These are phyloP conservation scores for Actias luna DNA, from an alignment of 2,888 invertebrate genomes.

Conservation along the genomic window DNA sequence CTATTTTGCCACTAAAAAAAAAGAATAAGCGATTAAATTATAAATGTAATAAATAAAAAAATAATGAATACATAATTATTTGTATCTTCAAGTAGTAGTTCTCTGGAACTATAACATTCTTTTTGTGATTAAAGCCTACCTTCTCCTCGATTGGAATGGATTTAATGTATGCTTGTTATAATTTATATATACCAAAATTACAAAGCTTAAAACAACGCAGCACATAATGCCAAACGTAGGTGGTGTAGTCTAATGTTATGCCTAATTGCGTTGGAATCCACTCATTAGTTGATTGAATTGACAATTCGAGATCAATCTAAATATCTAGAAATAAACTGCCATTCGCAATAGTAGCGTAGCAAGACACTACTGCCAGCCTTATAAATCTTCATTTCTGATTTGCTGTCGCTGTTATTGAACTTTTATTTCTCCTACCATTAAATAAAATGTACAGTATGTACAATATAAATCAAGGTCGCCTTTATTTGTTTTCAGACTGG, in stretches of 20 bases:
- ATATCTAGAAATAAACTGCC: neutral
- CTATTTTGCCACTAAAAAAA: too few species aligned
- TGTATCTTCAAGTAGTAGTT: too few species aligned
- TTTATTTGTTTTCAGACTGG: constrained; percentile 46
- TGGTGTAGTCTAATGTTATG: neutral
- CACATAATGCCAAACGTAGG: too few species aligned
- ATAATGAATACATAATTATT: too few species aligned
- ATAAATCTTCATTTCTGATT: neutral
- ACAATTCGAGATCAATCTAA: neutral
- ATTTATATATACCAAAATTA: too few species aligned
- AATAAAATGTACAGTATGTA: neutral
- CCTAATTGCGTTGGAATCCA: neutral
- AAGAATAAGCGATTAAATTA: too few species aligned
- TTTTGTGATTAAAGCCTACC: too few species aligned
- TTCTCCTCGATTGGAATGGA: too few species aligned
- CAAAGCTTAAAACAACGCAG: too few species aligned
- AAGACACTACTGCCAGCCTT: neutral
- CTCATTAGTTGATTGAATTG: neutral
- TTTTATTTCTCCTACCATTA: neutral
- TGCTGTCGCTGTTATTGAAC: neutral
- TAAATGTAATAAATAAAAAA: too few species aligned
- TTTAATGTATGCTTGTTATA: too few species aligned
- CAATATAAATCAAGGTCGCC: neutral
- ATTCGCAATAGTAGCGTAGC: neutral
- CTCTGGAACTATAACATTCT: too few species aligned